Base-by-base conservation (phyloP, 2,797 vertebrate species). In the Neostethus bicornis region DNA sequence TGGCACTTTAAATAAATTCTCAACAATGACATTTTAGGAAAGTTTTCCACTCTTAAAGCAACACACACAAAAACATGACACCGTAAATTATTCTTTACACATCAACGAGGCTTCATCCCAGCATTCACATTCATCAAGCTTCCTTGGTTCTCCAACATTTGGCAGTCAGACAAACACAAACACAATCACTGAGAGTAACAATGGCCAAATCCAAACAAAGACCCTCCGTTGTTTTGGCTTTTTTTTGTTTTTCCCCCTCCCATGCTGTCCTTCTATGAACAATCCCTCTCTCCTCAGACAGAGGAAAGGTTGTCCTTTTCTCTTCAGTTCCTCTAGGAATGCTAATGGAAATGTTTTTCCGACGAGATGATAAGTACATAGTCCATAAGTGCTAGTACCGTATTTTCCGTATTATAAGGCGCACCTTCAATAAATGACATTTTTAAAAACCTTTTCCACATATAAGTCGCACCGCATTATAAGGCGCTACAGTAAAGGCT, bases 191-290 rank as follows among this genome's bases (percentile, higher is more conserved):
- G 28, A 16, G 28, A 42, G 35, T 51, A 26, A 46, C n/a, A 25
- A 38, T 57, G 16, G 52, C 51, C 61, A 61, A 70, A 64, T 65
- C 42, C 63, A 47, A 52, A 58, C n/a, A n/a, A n/a, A n/a, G n/a
- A 45, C 13, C 51, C 42, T 6, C 63, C 1, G 51, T 75, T 79
- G 75, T 86, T 81, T 56, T 37, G 65, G 39, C 60, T 77, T 59
- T 24, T 59, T 24, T 80, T 41, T 49, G 20, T 57, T 75, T 56
- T 57, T 53, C 56, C 2, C 1, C 20, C 51, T 47, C 49, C 16
- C 11, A 14, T 49, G 46, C 46, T 1, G 3, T 60, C 60, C 61
- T 63, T 19, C 38, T 43, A 39, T 44, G 19, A 20, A 55, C 66
- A 43, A 16, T 62, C 73, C 69, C 16, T 79, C 63, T 62, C 44